Conservation (phyloP, 2,888 invertebrate species). For the Leptopilina drosophilae region DNA sequence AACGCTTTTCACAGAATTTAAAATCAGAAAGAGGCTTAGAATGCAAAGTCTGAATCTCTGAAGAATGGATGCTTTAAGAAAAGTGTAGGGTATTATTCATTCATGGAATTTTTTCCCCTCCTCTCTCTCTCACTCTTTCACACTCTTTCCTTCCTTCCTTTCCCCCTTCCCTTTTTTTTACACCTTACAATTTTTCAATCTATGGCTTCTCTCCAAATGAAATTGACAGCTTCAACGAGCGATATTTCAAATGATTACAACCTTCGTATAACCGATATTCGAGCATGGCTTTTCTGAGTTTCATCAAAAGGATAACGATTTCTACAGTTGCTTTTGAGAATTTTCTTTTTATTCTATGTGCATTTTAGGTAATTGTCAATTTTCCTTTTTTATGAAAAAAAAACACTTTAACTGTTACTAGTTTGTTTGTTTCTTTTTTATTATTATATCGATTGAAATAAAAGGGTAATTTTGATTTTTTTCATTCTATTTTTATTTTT, state of each 20-base stretch:
- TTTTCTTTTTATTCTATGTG: too few species aligned
- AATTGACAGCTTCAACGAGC: slow-evolving; percentile 48
- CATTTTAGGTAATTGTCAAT: too few species aligned
- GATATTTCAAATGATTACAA: slow-evolving; percentile 47
- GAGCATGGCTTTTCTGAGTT: background rate
- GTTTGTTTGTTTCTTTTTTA: too few species aligned
- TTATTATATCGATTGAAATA: too few species aligned
- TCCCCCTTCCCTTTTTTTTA: too few species aligned
- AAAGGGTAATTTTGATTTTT: too few species aligned
- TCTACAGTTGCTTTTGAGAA: too few species aligned
- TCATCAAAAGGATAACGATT: background rate
- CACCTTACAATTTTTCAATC: slow-evolving; percentile 35
- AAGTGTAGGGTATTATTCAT: slow-evolving; percentile 43
- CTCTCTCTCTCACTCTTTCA: too few species aligned
- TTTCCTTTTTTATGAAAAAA: too few species aligned
- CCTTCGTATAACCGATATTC: slow-evolving; percentile 39
- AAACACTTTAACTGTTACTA: too few species aligned
- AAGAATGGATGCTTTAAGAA: slow-evolving; percentile 24
- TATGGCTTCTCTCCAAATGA: slow-evolving; percentile 42
- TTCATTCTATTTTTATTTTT: too few species aligned
- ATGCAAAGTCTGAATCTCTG: slow-evolving; percentile 16
- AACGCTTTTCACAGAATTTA: slow-evolving; percentile 31
- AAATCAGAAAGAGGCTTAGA: slow-evolving; percentile 22
- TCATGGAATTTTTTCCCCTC: slow-evolving; percentile 42
- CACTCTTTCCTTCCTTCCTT: slow-evolving; percentile 8